A percentile compares a stretch with the other conserved stretches of the same genome.
Evolutionary conservation across 2,113 vertebrate genomes (phyloP).

Genomic region (Theristicus caerulescens): DNA sequence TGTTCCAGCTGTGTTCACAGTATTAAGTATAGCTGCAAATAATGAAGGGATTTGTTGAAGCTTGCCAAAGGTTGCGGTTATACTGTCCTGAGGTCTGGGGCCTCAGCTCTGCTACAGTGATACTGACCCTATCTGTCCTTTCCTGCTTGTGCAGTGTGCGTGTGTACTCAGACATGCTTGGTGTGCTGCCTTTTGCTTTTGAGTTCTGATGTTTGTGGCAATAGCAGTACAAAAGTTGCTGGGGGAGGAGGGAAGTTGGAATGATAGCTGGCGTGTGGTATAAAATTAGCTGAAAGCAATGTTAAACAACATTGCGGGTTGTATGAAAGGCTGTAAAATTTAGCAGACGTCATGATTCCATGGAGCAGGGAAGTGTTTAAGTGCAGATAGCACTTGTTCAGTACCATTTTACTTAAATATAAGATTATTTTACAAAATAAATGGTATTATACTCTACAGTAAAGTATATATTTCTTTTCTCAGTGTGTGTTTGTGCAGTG

Average conservation of each 20-base stretch:
- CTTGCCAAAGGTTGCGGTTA: not conserved
- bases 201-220: not conserved
- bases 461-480: not conserved
- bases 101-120: rapidly evolving
- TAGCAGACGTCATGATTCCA: not conserved
- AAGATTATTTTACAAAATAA: not conserved
- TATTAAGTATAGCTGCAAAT: not conserved
- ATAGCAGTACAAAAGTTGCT: not conserved
- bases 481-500: not conserved
- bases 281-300: not conserved
- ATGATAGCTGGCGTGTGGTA: not conserved
- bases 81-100: not conserved
- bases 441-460: not conserved
- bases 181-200: not conserved
- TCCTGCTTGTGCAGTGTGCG: rapidly evolving
- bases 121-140: not conserved
- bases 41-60: not conserved
- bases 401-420: not conserved
- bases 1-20: not conserved
- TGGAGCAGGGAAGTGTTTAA: not conserved
- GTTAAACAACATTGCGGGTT: not conserved
- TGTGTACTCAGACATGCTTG: rapidly evolving
- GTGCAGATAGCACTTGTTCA: not conserved
- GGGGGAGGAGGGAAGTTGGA: not conserved
- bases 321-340: not conserved